These are phyloP conservation scores for Aspidiotus rigidus DNA, from an alignment of 2,888 invertebrate species.

Conservation along the genomic window DNA sequence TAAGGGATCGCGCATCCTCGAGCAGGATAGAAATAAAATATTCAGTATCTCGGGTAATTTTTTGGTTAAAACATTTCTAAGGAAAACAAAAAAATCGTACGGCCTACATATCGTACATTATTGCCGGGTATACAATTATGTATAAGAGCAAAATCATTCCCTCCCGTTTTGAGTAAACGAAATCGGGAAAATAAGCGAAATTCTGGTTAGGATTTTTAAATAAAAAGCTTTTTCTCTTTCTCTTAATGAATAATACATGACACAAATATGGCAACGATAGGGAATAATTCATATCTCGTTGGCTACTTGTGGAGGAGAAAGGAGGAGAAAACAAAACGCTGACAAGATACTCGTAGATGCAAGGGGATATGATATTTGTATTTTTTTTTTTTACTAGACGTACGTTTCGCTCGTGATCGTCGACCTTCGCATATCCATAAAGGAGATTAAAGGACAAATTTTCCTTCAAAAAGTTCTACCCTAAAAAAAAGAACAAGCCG, in stretches of 20 bases:
- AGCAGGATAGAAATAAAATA: no score
- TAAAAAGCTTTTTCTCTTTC: conserved; percentile 2
- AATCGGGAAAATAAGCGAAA: no score
- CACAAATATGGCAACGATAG: conserved; percentile 25
- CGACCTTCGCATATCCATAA: neutral
- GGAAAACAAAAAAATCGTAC: no score
- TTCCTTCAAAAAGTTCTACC: neutral
- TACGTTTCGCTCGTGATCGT: neutral
- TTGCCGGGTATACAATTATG: no score
- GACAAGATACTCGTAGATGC: neutral
- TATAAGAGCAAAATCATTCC: no score
- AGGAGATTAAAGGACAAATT: neutral
- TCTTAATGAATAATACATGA: conserved; percentile 32
- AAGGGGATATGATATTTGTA: neutral
- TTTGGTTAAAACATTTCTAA: no score
- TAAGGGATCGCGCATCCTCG: no score
- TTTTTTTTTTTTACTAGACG: neutral
- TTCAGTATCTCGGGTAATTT: no score
- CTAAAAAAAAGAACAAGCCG: neutral
- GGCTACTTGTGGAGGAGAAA: neutral
- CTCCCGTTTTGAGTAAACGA: no score
- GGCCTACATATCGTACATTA: no score
- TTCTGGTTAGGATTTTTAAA: neutral
- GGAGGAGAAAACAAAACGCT: neutral
- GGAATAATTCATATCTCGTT: conserved; percentile 7